Base-by-base conservation (phyloP, 2,888 invertebrate species). In the Brenthis ino region DNA sequence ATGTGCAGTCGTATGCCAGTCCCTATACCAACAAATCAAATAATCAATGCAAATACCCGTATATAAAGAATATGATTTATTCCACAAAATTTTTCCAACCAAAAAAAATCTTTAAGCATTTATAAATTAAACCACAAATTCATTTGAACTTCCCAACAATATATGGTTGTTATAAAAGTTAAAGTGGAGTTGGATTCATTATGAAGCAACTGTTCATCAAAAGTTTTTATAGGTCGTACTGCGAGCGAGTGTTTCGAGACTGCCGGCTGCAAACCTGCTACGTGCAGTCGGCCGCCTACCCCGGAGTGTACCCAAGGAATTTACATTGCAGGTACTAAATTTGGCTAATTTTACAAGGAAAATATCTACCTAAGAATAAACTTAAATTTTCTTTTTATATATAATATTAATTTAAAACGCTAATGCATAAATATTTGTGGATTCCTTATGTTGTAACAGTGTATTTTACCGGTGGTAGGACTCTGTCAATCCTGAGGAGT, bases 231-330 rank as follows among this genome's bases (percentile, higher is more conserved):
- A 97, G 96, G 78, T 97, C 97, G 63, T 97, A 97, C 85, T 98
- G 98, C 85, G 97, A 98, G 84, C 93, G 97, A 68, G 96, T 97
- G 75, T 98, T 98, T 89, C 94, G 96, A 64, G 98, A 98, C 83
- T 97, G 97, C 82, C 94, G 97, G 20, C 94, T 98, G 37, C 98
- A 98, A 86, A 98, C 98, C 5, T 98, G 98, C 89, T 98, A 98
- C 88, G 98, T 98, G 4, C 98, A 98, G 87, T 97, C 97, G 14
- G 98, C 98, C 4, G 98, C 98, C 8, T 98, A 97, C 87, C 98
- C 98, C 16, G 98, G 98, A 54, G 96, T 98, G 24, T 98, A 98
- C 87, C 98, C 98, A 0, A 94, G 98, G 70, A 97, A 97, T 80
- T 94, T 98, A 74, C 97, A 97, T 86, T 98, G 98, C 94, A 96